Evolutionary conservation across 2,888 invertebrate species (phyloP).

Genomic region (Orthonevra nobilis): DNA sequence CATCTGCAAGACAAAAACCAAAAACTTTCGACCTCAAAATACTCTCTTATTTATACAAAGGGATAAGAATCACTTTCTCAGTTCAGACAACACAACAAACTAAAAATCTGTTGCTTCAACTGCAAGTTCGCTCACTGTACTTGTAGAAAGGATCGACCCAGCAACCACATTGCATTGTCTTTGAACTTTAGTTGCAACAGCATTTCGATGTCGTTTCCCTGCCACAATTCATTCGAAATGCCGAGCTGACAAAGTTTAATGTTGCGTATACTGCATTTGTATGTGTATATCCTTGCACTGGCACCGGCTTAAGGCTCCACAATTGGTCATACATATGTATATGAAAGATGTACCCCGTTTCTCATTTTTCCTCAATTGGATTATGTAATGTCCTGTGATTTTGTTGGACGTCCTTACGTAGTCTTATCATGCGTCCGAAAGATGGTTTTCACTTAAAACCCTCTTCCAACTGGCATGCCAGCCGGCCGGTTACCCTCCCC

Average conservation of each 20-base stretch:
- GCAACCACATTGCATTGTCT: constrained; percentile 17
- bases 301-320: constrained; percentile 5
- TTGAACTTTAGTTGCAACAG: constrained; percentile 21
- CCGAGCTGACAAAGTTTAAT: neutral
- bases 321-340: constrained; percentile 39
- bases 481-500: neutral
- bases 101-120: neutral
- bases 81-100: too few relatives aligned
- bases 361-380: constrained; percentile 36
- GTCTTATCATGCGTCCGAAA: constrained; percentile 31
- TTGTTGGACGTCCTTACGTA: constrained; percentile 31
- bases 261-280: too few relatives aligned
- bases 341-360: constrained; percentile 20
- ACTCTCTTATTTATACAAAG: too few relatives aligned
- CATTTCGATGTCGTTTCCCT: constrained; percentile 29
- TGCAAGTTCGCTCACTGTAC: constrained; percentile 11
- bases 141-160: neutral
- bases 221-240: constrained; percentile 18
- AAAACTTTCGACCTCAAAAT: too few relatives aligned
- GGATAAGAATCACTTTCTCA: too few relatives aligned
- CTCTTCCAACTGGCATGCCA: too few relatives aligned
- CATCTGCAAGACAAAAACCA: too few relatives aligned
- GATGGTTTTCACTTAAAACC: constrained; percentile 41
- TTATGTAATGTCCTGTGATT: constrained; percentile 43
- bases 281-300: neutral